A percentile compares a stretch with the other conserved stretches of the same genome.
These are phyloP conservation scores for Oxytorus armatus DNA, from an alignment of 2,888 invertebrate species.

Conservation along the genomic window DNA sequence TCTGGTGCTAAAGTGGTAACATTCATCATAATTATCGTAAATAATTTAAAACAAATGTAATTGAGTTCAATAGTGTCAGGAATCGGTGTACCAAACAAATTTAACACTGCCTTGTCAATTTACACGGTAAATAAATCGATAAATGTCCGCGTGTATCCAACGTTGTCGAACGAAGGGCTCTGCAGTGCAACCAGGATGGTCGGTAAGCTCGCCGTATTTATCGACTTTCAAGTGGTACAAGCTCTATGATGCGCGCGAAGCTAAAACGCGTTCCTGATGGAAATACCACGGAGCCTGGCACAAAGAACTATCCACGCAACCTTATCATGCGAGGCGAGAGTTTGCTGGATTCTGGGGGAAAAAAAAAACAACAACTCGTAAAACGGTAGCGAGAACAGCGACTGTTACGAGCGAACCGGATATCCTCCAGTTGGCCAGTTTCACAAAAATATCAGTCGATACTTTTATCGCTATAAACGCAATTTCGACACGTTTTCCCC, in stretches of 20 bases:
- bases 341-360: neutral
- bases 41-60: neutral
- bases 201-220: slow-evolving; percentile 63
- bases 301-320: slow-evolving; percentile 24
- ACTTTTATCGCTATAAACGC: slow-evolving; percentile 28
- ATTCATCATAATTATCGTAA: no score
- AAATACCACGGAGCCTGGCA: neutral
- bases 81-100: slow-evolving; percentile 18
- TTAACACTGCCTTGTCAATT: neutral
- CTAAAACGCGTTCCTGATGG: neutral
- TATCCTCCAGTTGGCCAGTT: slow-evolving; percentile 37
- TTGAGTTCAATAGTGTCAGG: neutral
- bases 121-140: slow-evolving; percentile 34
- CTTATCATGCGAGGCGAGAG: slow-evolving; percentile 61
- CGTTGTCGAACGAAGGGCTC: slow-evolving; percentile 59
- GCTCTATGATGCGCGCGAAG: neutral
- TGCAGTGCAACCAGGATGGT: slow-evolving; percentile 54
- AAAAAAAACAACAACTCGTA: slow-evolving; percentile 13
- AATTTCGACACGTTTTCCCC: neutral
- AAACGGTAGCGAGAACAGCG: slow-evolving; percentile 30
- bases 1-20: no score
- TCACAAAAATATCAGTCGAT: slow-evolving; percentile 62
- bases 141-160: slow-evolving; percentile 3
- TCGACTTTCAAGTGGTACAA: slow-evolving; percentile 60
- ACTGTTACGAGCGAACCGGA: slow-evolving; percentile 36